Conservation (phyloP, 1,140 invertebrate species). For the Macrobrachium nipponense region DNA sequence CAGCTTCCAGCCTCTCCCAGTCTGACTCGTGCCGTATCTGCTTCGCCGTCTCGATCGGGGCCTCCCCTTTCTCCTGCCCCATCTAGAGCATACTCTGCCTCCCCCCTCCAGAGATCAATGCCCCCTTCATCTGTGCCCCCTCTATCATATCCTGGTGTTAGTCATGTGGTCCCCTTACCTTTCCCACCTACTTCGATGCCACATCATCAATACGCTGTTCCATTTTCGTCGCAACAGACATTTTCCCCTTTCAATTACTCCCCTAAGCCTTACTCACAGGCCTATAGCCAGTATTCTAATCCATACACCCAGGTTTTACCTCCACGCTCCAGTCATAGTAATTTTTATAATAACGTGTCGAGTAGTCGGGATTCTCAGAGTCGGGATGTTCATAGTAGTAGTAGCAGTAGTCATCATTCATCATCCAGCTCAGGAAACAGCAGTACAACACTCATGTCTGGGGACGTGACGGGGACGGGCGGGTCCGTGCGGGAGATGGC, state of each 20-base stretch:
- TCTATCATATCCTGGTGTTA: constrained; percentile 54
- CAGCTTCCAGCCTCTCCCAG: constrained; percentile 64
- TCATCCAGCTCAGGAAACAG: constrained; percentile 53
- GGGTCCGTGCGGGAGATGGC: constrained; percentile 56
- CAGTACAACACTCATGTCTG: constrained; percentile 51
- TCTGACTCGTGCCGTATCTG: constrained; percentile 63
- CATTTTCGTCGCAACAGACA: constrained; percentile 41
- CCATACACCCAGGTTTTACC: constrained; percentile 60
- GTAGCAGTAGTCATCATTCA: constrained; percentile 44
- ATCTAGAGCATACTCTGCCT: constrained; percentile 53
- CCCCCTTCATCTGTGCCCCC: constrained; percentile 51
- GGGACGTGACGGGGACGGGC: constrained; percentile 41
- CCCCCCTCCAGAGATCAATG: constrained; percentile 53
- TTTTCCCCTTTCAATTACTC: constrained; percentile 57
- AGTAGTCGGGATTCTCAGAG: constrained; percentile 43
- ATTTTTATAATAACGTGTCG: constrained; percentile 45
- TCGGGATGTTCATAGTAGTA: constrained; percentile 53
- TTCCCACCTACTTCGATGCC: constrained; percentile 27
- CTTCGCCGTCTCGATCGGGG: constrained; percentile 62
- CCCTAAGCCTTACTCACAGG: constrained; percentile 57
- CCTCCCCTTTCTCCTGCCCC: constrained; percentile 64
- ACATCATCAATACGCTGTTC: constrained; percentile 52
- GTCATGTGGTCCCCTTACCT: constrained; percentile 45
- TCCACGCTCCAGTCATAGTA: constrained; percentile 49
- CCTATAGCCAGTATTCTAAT: constrained; percentile 56